Conservation (phyloP, 2,888 invertebrate genomes). For the Nowickia ferox region DNA sequence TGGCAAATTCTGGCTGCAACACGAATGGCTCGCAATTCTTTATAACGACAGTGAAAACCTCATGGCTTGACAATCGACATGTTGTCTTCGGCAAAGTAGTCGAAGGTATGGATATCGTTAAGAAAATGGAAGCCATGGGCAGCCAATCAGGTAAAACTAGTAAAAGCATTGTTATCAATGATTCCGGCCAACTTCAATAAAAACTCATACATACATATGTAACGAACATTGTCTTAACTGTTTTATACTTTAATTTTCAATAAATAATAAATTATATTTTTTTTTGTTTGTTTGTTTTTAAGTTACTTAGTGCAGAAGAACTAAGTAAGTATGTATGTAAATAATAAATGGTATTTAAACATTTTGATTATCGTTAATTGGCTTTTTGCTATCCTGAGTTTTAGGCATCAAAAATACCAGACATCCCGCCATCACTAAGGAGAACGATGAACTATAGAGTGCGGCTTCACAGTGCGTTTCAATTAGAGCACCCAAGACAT, state of each 20-base stretch:
- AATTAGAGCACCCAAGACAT: slow-evolving; percentile 74
- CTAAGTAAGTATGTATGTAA: too few relatives aligned
- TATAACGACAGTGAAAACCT: slow-evolving; percentile 95
- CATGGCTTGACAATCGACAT: slow-evolving; percentile 95
- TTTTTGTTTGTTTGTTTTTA: too few relatives aligned
- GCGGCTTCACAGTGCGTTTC: slow-evolving; percentile 74
- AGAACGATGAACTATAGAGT: slow-evolving; percentile 63
- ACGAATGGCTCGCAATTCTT: slow-evolving; percentile 99
- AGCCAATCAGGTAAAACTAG: slow-evolving; percentile 91
- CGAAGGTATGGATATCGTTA: slow-evolving; percentile 95
- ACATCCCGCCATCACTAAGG: slow-evolving; percentile 71
- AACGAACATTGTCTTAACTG: neutral
- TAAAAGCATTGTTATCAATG: slow-evolving; percentile 90
- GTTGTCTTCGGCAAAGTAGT: slow-evolving; percentile 96
- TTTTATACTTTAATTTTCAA: neutral
- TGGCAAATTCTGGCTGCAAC: slow-evolving; percentile 97
- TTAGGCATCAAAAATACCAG: slow-evolving; percentile 71
- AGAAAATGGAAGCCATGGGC: slow-evolving; percentile 91
- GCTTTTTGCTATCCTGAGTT: slow-evolving; percentile 37
- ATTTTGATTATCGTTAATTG: slow-evolving; percentile 12
- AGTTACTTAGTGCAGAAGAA: too few relatives aligned
- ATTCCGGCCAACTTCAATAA: slow-evolving; percentile 89
- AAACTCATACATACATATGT: neutral
- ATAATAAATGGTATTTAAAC: neutral
- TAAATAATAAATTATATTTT: slow-evolving; percentile 1